These are phyloP conservation scores for Lycia hirtaria DNA, from an alignment of 2,888 invertebrate species.

Conservation along the genomic window DNA sequence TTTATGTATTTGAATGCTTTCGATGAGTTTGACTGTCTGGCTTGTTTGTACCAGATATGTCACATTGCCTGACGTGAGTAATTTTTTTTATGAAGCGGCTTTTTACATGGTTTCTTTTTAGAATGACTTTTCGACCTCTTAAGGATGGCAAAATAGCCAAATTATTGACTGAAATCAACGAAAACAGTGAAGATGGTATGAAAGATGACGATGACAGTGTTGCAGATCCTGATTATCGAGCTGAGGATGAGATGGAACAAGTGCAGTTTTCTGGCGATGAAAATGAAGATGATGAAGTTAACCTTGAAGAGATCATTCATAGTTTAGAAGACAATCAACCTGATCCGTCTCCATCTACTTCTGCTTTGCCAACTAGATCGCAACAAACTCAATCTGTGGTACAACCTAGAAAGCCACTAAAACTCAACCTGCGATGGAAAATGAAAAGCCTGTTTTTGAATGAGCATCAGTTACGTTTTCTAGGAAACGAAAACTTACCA, in stretches of 20 bases:
- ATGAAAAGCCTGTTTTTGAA: background rate
- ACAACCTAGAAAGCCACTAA: slow-evolving; percentile 16
- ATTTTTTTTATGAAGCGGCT: background rate
- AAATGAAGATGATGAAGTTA: slow-evolving; percentile 14
- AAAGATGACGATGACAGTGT: background rate
- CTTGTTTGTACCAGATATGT: slow-evolving; percentile 17
- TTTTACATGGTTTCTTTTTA: background rate
- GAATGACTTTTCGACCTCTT: no score
- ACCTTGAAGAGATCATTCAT: slow-evolving; percentile 13
- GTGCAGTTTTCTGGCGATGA: slow-evolving; percentile 17
- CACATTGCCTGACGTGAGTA: slow-evolving; percentile 16
- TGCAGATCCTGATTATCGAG: background rate
- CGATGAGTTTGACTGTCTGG: no score
- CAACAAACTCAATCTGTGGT: background rate
- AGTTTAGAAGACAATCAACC: slow-evolving; percentile 16
- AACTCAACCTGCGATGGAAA: slow-evolving; percentile 6
- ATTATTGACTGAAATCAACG: background rate
- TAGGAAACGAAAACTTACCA: background rate
- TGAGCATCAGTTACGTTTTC: background rate
- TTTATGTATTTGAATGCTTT: no score
- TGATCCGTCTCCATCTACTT: slow-evolving; percentile 10
- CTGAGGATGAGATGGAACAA: background rate
- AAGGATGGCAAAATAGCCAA: no score
- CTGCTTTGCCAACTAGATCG: slow-evolving; percentile 7
- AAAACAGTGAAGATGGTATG: slow-evolving; percentile 14